Evolutionary conservation across 2,113 vertebrate species (phyloP), one percentile per base, ranked within the genome.

Genomic region (Platysteira castanea): DNA sequence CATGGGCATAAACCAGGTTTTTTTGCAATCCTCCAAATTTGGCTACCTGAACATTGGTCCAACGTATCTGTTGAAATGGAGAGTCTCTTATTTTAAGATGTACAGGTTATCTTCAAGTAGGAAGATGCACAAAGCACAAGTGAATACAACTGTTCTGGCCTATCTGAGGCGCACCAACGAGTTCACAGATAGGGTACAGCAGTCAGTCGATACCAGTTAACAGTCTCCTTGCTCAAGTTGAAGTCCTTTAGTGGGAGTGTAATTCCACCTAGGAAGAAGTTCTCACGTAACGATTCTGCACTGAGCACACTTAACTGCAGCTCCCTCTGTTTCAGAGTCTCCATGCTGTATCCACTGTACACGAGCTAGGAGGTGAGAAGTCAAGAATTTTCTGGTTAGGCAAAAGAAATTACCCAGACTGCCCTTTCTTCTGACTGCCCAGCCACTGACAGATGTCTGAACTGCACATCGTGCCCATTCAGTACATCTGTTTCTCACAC

Each of bases 291-390:
- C 1, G 99, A 99, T 95, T 99, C 99, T 11, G 99, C 99, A 53
- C 99, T 99, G 87, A 99, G 99, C 78, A 99, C 99, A 24, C 99
- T 99, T 74, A 99, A 97, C 70, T 99, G 99, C 37, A 99, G 98
- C 90, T 99, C 99, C 79, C 99, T 98, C 94, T 99, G 99, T 79
- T 98, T 98, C 92, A 99, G 95, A 14, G 98, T 98, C 93, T 99
- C 99, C 97, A 99, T 99, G 97, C 98, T 99, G 95, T 99, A 99
- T 77, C 99, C 98, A 33, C 97, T 99, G 97, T 99, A 99, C 89
- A 99, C 99, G 87, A 99, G 98, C 99, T 99, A 94, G 12, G 95
- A 78, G 23, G 42, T 14, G 79, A 93, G 41, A 94, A 93, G 67
- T 2, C 20, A 81, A 76, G 41, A 83, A n/a, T 64, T 52, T 52